These are phyloP conservation scores for Macrophya annulata DNA, from an alignment of 2,888 invertebrate genomes.

Conservation along the genomic window DNA sequence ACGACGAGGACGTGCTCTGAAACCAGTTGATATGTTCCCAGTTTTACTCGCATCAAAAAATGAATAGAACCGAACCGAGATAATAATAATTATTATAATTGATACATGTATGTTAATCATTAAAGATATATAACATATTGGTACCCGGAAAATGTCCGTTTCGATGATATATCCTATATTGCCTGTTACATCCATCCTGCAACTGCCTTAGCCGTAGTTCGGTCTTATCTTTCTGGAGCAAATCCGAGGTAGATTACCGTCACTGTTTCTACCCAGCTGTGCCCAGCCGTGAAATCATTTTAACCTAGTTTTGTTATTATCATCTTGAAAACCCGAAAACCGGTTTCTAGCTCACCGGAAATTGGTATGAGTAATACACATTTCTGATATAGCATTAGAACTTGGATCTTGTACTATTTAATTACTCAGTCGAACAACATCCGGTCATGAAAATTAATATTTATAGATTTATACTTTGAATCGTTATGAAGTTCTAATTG, in stretches of 20 bases:
- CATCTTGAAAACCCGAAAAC: slow-evolving; percentile 35
- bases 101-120: slow-evolving; percentile 11
- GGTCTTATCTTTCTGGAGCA: slow-evolving; percentile 44
- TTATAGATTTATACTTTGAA: slow-evolving; percentile 6
- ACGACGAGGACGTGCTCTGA: slow-evolving; percentile 27
- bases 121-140: neutral
- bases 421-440: neutral
- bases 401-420: slow-evolving; percentile 13
- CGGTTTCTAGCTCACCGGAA: slow-evolving; percentile 36
- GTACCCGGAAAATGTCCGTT: neutral
- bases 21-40: neutral
- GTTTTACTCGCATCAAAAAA: slow-evolving; percentile 4
- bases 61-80: neutral
- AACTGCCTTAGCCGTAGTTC: neutral
- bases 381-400: neutral
- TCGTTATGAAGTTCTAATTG: neutral
- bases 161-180: neutral
- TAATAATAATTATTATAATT: slow-evolving; percentile 15
- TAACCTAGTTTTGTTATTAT: slow-evolving; percentile 50
- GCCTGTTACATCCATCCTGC: neutral
- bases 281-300: slow-evolving; percentile 46
- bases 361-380: slow-evolving; percentile 30
- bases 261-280: slow-evolving; percentile 33
- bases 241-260: slow-evolving; percentile 28
- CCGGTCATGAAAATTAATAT: slow-evolving; percentile 31